Conservation (phyloP, 2,797 vertebrate genomes). For the Lagorchestes hirsutus region DNA sequence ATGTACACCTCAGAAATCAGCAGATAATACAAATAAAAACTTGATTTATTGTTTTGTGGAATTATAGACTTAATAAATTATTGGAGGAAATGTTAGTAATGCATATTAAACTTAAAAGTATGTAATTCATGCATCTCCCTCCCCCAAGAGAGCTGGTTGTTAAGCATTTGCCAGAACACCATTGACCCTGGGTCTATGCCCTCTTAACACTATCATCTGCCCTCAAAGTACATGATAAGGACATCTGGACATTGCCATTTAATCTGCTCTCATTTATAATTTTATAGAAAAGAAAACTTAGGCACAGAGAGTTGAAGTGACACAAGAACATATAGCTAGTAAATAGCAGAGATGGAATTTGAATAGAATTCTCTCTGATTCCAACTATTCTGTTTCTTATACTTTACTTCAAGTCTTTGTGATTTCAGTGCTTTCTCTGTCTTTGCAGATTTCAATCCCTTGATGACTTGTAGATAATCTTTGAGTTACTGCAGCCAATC, state of each 20-base stretch:
- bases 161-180: background rate
- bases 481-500: background rate
- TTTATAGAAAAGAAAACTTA: background rate
- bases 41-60: no score
- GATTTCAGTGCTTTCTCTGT: background rate
- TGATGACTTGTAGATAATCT: background rate
- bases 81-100: no score
- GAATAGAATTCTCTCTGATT: background rate
- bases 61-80: no score
- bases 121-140: background rate
- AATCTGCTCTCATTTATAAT: background rate
- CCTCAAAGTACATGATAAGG: background rate
- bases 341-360: background rate
- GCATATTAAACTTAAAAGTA: no score
- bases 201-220: background rate
- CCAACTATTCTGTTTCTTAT: background rate
- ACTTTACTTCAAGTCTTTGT: background rate
- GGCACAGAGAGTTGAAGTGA: no score
- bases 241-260: background rate
- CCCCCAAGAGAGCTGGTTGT: background rate
- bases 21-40: no score
- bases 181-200: background rate
- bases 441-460: background rate
- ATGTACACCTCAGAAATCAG: no score
- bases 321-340: background rate